phyloP scores from a whole-genome alignment of 1,140 invertebrate genomes.

The Drosophila nasuta region DNA sequence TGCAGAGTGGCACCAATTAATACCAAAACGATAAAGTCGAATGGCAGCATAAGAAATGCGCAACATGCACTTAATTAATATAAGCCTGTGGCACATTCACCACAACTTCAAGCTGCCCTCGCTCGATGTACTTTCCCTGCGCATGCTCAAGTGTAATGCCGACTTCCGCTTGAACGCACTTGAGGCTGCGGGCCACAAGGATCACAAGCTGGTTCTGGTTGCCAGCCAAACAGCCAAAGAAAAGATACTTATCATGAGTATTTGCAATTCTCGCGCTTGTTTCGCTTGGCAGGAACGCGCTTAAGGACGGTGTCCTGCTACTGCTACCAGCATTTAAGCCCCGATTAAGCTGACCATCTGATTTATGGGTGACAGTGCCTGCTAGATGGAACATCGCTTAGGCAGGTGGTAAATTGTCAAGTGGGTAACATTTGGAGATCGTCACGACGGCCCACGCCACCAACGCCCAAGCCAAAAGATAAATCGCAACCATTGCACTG shows the following conservation, averaged over 20 bases:
- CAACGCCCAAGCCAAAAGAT: conserved; percentile 9
- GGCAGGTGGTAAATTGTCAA: conserved; percentile 48
- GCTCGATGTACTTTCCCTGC: conserved; percentile 44
- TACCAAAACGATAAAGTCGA: conserved; percentile 52
- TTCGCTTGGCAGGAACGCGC: conserved; percentile 35
- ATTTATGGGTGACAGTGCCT: conserved; percentile 58
- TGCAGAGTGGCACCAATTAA: conserved; percentile 63
- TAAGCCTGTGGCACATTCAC: conserved; percentile 58
- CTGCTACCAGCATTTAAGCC: conserved; percentile 77
- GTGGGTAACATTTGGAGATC: not conserved
- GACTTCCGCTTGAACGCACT: conserved; percentile 52
- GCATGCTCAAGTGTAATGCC: conserved; percentile 43
- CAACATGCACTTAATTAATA: conserved; percentile 80
- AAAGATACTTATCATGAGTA: conserved; percentile 58
- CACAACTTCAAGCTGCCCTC: conserved; percentile 6
- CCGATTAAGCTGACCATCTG: conserved; percentile 62
- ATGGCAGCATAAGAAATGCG: conserved; percentile 55
- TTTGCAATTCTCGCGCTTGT: conserved; percentile 68
- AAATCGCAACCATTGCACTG: conserved; percentile 1
- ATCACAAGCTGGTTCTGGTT: conserved; percentile 5
- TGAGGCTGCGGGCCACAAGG: conserved; percentile 55
- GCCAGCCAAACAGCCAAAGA: not conserved
- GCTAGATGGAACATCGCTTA: not conserved
- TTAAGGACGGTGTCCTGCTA: conserved; percentile 21
- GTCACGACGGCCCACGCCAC: conserved; percentile 44